Base-by-base conservation (phyloP, 2,888 invertebrate genomes). In the Morpho helenor region DNA sequence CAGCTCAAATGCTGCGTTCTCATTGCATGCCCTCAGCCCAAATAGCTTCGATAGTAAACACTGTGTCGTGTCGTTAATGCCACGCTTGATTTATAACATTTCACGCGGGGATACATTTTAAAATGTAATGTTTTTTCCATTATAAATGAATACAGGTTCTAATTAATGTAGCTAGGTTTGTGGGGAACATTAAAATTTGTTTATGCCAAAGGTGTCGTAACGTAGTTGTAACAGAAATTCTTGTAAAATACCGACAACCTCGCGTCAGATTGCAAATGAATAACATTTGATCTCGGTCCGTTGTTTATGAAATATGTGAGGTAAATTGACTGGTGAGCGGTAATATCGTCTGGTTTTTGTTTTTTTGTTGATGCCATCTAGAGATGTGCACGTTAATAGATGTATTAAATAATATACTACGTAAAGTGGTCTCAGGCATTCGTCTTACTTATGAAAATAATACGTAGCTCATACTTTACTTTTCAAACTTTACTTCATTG, bases 131-230 rank as follows among this genome's bases (percentile, higher is more conserved):
- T 61, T 60, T 46, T 57, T 10, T 55, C 45, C 49, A 22, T 55
- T 61, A 56, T 52, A 31, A 55, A 61, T 58, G 49, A 48, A 57
- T 59, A 52, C 65, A 55, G 52, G 52, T 60, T 64, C 55, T 59
- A 62, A 64, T 64, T 59, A 62, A 66, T 57, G 60, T 60, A 56
- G 48, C 47, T 57, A 55, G 55, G 39, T 58, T 50, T 40, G 56
- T 31, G 58, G 57, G 50, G 50, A 56, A 52, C 57, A 57, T 60
- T 58, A 57, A 60, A 49, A 60, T 63, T 61, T 57, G 56, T 50
- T 50, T 50, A 57, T 57, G 48, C 49, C 53, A 56, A 56, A 42
- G 57, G 16, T 57, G 45, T 57, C 31, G 52, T 57, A 57, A 57
- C 39, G 8, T 8, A 51, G 59, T 61, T 47, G 58, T 59, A 60